Evolutionary conservation across 2,113 vertebrate genomes (phyloP).

Genomic region (Rhinopomastus cyanomelas): DNA sequence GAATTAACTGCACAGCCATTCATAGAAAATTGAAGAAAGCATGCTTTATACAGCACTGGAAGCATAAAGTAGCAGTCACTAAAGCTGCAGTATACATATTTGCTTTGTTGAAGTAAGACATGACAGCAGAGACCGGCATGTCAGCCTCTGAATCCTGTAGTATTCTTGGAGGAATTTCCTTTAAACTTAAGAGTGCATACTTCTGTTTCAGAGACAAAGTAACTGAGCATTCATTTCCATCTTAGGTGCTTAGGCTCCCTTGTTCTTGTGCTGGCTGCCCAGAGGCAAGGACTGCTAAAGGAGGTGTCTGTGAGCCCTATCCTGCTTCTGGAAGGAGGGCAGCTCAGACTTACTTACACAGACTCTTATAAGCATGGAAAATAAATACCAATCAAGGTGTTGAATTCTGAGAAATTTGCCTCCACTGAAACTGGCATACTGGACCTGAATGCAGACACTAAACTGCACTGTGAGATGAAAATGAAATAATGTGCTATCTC

Average conservation of each 20-base stretch:
- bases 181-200: neutral
- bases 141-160: neutral
- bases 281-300: neutral
- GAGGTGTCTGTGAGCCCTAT: neutral
- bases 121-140: neutral
- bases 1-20: neutral
- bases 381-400: fast-evolving
- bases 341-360: neutral
- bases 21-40: neutral
- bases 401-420: neutral
- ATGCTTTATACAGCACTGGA: neutral
- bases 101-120: neutral
- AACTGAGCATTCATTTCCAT: neutral
- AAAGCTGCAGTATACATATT: neutral
- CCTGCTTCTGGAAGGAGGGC: neutral
- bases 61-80: neutral
- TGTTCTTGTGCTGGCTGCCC: fast-evolving
- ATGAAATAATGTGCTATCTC: neutral
- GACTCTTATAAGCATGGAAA: neutral
- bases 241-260: neutral
- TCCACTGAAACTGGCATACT: neutral
- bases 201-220: neutral
- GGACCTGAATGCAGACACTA: neutral
- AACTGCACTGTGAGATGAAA: neutral
- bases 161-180: neutral